These are phyloP conservation scores for Scrobipalpa atriplicella DNA, from an alignment of 2,888 invertebrate species.

Conservation along the genomic window DNA sequence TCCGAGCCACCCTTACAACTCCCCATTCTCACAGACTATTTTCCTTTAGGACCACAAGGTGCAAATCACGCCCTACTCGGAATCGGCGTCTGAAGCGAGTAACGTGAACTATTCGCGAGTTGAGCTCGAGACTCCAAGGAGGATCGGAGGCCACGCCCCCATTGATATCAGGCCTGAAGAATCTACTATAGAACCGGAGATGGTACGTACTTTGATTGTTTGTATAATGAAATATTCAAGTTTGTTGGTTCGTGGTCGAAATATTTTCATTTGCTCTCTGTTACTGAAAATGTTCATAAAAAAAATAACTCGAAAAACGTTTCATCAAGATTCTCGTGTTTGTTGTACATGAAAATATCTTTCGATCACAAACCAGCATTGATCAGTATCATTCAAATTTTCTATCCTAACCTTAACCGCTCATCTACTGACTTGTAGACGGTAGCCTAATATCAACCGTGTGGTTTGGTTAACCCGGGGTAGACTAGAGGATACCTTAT, in stretches of 20 bases:
- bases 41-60: constrained; percentile 63
- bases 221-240: neutral
- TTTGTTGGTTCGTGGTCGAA: no score
- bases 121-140: constrained; percentile 50
- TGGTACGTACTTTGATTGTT: constrained; percentile 54
- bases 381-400: neutral
- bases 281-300: no score
- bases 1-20: no score
- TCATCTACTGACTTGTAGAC: constrained; percentile 33
- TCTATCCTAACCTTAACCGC: constrained; percentile 44
- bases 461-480: constrained; percentile 59
- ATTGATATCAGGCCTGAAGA: constrained; percentile 55
- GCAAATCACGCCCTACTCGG: constrained; percentile 70
- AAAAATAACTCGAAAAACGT: no score
- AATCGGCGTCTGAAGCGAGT: constrained; percentile 62
- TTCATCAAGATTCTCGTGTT: no score
- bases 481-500: constrained; percentile 52
- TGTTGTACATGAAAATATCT: neutral
- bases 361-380: constrained; percentile 9
- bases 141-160: constrained; percentile 48
- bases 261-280: no score
- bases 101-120: constrained; percentile 56
- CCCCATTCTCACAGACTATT: neutral
- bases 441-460: constrained; percentile 26
- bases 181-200: constrained; percentile 65